These are phyloP conservation scores for Tenebrosternarchus preto DNA, from an alignment of 2,113 vertebrate genomes.

Conservation along the genomic window DNA sequence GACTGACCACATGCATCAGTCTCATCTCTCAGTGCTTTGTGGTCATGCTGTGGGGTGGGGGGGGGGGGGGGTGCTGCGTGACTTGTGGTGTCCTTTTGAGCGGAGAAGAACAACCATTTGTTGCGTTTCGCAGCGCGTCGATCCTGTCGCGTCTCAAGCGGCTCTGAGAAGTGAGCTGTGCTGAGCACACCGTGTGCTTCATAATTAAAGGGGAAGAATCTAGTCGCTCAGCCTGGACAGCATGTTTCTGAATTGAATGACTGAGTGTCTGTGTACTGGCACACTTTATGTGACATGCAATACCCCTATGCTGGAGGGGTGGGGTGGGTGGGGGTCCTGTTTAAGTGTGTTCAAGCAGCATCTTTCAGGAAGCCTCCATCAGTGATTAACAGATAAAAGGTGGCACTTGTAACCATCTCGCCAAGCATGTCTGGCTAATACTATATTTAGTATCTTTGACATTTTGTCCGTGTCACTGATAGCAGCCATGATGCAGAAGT, in stretches of 20 bases:
- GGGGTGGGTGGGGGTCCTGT: neutral
- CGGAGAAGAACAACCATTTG: neutral
- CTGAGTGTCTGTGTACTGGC: neutral
- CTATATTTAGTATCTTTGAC: slow-evolving; percentile 42
- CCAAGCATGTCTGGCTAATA: neutral
- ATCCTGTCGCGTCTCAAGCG: neutral
- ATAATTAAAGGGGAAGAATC: neutral
- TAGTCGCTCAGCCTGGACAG: neutral
- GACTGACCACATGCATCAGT: neutral
- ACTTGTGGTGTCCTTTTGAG: neutral
- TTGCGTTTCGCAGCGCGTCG: neutral
- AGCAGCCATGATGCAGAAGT: neutral
- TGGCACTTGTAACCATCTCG: neutral
- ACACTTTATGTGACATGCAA: too few relatives aligned
- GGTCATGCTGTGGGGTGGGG: too few relatives aligned
- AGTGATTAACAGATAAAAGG: slow-evolving; percentile 25
- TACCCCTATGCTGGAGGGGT: too few relatives aligned
- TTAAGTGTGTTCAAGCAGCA: neutral
- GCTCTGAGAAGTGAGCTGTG: neutral
- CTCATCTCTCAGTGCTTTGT: neutral
- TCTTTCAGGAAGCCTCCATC: slow-evolving; percentile 17
- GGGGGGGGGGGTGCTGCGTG: too few relatives aligned
- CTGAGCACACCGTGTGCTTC: neutral
- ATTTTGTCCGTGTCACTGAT: slow-evolving; percentile 42
- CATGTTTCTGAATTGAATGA: neutral